Evolutionary conservation across 2,797 vertebrate genomes (phyloP).

Genomic region (Agapornis canus): DNA sequence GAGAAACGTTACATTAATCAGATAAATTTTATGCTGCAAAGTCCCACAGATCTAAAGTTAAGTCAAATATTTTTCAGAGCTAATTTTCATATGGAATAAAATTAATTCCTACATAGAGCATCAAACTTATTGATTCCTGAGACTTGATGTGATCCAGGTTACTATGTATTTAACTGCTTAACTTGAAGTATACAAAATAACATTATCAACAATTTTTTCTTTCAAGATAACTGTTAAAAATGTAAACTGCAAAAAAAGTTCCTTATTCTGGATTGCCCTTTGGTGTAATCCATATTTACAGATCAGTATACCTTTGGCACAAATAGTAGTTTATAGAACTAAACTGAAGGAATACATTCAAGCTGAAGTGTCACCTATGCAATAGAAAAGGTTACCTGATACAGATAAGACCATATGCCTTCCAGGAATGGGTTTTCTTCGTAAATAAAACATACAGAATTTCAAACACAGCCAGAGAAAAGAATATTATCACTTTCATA

Average conservation of each 20-base stretch:
- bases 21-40: not conserved
- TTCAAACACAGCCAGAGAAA: not conserved
- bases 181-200: not conserved
- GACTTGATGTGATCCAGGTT: not conserved
- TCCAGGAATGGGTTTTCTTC: not conserved
- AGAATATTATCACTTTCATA: not conserved
- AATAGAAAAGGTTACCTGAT: constrained; percentile 6
- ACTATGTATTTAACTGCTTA: not conserved
- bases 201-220: not conserved
- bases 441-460: not conserved
- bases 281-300: not conserved
- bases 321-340: constrained; percentile 47
- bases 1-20: not conserved
- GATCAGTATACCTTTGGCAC: not conserved
- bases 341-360: constrained; percentile 36
- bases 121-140: not conserved
- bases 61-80: not conserved
- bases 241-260: not conserved
- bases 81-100: not conserved
- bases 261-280: not conserved
- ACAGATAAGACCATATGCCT: not conserved
- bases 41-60: not conserved
- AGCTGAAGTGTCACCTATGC: not conserved
- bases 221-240: not conserved
- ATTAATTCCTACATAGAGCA: not conserved